Conservation (phyloP, 2,113 vertebrate genomes). For the Hucho hucho region DNA sequence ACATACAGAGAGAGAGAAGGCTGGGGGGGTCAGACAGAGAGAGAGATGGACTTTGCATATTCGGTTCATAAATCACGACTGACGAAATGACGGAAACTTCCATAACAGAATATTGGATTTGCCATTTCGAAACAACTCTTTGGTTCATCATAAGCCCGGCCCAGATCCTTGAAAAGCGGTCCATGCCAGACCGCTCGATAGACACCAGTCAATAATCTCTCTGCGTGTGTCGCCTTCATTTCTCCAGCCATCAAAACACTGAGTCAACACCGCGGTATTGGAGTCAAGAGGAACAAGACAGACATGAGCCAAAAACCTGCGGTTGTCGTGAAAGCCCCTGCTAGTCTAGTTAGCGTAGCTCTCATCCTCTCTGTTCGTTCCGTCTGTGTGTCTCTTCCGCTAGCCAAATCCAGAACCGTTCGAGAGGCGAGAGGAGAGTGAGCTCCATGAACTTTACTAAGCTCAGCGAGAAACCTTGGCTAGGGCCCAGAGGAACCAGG, state of each 20-base stretch:
- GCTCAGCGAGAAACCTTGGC: constrained; percentile 47
- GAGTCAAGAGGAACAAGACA: not conserved
- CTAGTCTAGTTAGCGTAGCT: constrained; percentile 31
- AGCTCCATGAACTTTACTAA: constrained; percentile 49
- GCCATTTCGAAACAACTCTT: constrained; percentile 37
- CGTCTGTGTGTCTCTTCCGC: constrained; percentile 25
- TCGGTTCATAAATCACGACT: constrained; percentile 12
- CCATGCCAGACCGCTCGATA: constrained; percentile 15
- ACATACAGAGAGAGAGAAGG: not conserved
- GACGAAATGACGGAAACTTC: constrained; percentile 45
- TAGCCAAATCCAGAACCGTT: constrained; percentile 46
- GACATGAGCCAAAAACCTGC: not conserved
- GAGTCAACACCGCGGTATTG: constrained; percentile 28
- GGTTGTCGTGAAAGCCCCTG: constrained; percentile 1
- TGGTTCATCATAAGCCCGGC: constrained; percentile 18
- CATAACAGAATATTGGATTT: constrained; percentile 60
- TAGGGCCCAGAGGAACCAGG: constrained; percentile 27
- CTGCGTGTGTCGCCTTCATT: constrained; percentile 48
- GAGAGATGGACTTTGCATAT: not conserved
- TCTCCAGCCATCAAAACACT: constrained; percentile 44
- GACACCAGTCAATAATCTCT: constrained; percentile 48
- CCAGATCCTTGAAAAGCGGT: not conserved
- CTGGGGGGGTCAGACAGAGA: not conserved
- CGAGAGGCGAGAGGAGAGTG: not conserved
- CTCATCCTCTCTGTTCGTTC: constrained; percentile 45